These are phyloP conservation scores for Mesocricetus auratus DNA, from an alignment of 2,113 vertebrate species.

Conservation along the genomic window DNA sequence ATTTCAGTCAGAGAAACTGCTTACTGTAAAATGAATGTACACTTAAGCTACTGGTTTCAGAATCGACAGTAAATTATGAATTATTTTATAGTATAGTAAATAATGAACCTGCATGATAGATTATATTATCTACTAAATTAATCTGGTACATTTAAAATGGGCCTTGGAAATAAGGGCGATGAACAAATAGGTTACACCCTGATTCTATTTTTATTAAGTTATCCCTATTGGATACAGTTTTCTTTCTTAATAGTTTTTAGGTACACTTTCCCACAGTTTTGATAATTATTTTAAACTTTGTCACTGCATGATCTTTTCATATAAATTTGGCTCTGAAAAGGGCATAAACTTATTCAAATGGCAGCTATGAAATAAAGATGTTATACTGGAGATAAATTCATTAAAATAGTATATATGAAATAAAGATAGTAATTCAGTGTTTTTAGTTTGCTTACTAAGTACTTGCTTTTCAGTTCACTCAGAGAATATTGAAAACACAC, in stretches of 20 bases:
- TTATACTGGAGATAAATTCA: neutral
- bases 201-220: neutral
- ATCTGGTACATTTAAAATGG: neutral
- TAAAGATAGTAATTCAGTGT: neutral
- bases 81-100: neutral
- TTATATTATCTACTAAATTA: neutral
- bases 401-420: neutral
- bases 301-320: neutral
- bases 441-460: conserved; percentile 2
- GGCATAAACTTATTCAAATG: neutral
- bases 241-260: conserved; percentile 13
- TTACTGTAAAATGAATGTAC: conserved; percentile 49
- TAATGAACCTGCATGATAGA: neutral
- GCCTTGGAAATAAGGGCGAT: neutral
- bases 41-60: conserved; percentile 19
- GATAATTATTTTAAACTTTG: neutral
- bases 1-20: neutral
- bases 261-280: neutral
- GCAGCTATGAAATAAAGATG: neutral
- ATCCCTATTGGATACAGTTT: neutral
- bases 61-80: neutral
- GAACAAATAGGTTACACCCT: neutral
- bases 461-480: neutral
- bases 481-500: neutral
- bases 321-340: conserved; percentile 19